A percentile compares a stretch with the other conserved stretches of the same genome.
Conservation (phyloP, 2,888 invertebrate species). For the Ellobium chinense region DNA sequence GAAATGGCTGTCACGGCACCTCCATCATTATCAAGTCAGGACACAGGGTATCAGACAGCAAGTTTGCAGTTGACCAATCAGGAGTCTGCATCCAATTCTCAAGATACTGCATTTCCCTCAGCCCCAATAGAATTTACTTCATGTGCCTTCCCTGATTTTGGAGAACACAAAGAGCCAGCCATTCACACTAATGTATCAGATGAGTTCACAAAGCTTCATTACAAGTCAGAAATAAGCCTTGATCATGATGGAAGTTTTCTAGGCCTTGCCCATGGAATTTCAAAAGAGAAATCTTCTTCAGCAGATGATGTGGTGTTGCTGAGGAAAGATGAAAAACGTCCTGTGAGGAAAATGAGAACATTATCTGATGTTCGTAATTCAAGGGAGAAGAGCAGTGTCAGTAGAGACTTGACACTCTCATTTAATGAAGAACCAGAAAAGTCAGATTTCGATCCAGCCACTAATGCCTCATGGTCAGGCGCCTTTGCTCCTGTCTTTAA, state of each 20-base stretch:
- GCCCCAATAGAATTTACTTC: neutral
- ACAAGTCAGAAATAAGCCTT: neutral
- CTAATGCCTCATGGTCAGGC: neutral
- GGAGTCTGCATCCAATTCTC: constrained; percentile 6
- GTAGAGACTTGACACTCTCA: constrained; percentile 43
- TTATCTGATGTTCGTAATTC: constrained; percentile 31
- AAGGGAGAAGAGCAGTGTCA: constrained; percentile 42
- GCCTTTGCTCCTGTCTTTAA: neutral
- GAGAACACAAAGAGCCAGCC: neutral
- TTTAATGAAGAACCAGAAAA: constrained; percentile 38
- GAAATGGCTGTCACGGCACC: constrained; percentile 6
- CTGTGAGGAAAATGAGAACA: constrained; percentile 33
- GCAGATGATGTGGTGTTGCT: constrained; percentile 10
- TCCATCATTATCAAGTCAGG: constrained; percentile 63
- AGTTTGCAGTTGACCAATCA: constrained; percentile 64
- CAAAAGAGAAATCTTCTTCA: constrained; percentile 16
- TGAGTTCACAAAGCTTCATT: neutral
- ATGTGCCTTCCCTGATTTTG: neutral
- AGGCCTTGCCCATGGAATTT: neutral
- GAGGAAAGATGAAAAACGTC: constrained; percentile 11
- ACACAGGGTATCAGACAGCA: constrained; percentile 76
- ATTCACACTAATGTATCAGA: neutral
- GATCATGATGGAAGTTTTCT: constrained; percentile 25
- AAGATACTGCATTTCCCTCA: neutral
- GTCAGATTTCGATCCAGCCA: neutral